phyloP scores from a whole-genome alignment of 2,888 invertebrate genomes.

The Ormyrus labotus region DNA sequence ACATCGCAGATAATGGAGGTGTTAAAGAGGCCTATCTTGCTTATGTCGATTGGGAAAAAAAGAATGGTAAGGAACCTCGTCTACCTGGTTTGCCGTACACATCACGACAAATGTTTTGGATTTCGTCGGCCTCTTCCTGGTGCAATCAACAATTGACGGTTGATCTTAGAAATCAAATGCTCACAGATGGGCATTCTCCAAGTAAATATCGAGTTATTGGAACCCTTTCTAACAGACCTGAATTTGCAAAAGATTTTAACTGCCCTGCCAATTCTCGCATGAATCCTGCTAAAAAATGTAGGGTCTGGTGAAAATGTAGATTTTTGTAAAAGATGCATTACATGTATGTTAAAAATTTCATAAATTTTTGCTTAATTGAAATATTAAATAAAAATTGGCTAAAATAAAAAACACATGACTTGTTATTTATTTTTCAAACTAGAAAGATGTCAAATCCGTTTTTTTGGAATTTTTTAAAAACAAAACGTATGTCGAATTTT shows the following conservation, averaged over 20 bases:
- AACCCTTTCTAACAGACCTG: slow-evolving; percentile 80
- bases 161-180: neutral
- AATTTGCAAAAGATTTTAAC: slow-evolving; percentile 80
- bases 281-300: slow-evolving; percentile 81
- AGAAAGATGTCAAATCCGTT: no score
- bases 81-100: neutral
- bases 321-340: neutral
- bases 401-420: no score
- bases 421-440: no score
- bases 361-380: no score
- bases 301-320: slow-evolving; percentile 78
- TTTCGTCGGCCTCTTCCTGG: neutral
- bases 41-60: neutral
- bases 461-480: no score
- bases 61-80: neutral
- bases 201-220: slow-evolving; percentile 63
- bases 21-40: no score
- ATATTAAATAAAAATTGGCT: no score
- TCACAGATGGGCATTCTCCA: neutral
- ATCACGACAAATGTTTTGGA: neutral
- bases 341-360: no score
- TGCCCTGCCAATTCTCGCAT: slow-evolving; percentile 80
- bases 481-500: no score
- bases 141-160: neutral
- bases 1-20: no score